Conservation (phyloP, 64 coral and sea anemone species). For the Catalaphyllia jardinei region DNA sequence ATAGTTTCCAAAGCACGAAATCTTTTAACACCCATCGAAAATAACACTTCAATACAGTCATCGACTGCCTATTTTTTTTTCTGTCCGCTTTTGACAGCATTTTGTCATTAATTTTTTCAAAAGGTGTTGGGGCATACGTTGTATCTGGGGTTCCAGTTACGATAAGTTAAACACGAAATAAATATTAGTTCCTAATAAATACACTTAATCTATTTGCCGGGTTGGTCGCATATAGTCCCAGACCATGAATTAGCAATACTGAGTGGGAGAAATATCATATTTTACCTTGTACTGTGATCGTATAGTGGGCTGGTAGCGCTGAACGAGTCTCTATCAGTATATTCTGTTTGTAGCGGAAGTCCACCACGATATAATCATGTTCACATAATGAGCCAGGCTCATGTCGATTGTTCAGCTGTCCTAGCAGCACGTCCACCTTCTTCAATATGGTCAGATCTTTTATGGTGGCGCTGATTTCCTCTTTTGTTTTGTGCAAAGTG, state of each 20-base stretch:
- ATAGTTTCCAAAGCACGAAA: too few relatives aligned
- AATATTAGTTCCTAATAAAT: too few relatives aligned
- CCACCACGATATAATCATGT: not conserved
- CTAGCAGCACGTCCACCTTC: constrained; percentile 26
- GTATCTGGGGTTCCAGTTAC: too few relatives aligned
- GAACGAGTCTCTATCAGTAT: constrained; percentile 26
- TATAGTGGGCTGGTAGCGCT: constrained; percentile 1
- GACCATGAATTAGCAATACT: not conserved
- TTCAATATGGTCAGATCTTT: constrained; percentile 3
- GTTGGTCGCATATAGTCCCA: too few relatives aligned
- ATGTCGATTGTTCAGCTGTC: not conserved
- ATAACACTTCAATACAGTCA: too few relatives aligned
- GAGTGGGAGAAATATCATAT: not conserved
- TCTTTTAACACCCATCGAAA: too few relatives aligned
- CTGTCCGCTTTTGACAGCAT: too few relatives aligned
- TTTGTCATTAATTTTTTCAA: too few relatives aligned
- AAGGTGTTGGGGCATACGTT: too few relatives aligned
- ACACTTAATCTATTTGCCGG: too few relatives aligned
- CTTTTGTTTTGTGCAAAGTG: constrained; percentile 4
- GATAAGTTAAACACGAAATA: too few relatives aligned
- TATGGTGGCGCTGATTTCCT: not conserved
- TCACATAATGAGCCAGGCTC: not conserved
- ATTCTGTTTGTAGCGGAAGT: constrained; percentile 35
- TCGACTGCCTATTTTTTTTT: too few relatives aligned
- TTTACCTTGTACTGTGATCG: constrained; percentile 4